phyloP scores from a whole-genome alignment of 1,140 invertebrate genomes.

The Calycopis cecrops region DNA sequence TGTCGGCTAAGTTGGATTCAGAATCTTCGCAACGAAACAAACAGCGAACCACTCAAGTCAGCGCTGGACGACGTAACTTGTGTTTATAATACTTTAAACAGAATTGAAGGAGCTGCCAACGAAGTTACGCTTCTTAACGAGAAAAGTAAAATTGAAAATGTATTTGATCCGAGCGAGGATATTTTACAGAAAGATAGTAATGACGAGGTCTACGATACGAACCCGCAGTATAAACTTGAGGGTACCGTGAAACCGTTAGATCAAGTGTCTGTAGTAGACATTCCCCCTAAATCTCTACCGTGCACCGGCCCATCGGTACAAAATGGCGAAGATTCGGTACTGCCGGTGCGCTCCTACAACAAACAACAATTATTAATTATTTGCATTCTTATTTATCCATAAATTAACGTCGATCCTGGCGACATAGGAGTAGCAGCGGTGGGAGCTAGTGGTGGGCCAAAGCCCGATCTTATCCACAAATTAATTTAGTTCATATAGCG shows the following conservation, averaged over 20 bases:
- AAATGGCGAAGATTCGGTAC: slow-evolving; percentile 59
- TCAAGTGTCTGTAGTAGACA: slow-evolving; percentile 44
- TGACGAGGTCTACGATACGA: slow-evolving; percentile 36
- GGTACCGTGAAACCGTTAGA: slow-evolving; percentile 36
- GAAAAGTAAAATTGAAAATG: slow-evolving; percentile 29
- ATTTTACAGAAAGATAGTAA: slow-evolving; percentile 40
- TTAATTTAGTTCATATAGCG: no score
- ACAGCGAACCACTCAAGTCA: slow-evolving; percentile 74
- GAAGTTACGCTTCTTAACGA: slow-evolving; percentile 18
- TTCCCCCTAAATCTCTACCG: slow-evolving; percentile 42
- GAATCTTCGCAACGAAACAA: slow-evolving; percentile 82
- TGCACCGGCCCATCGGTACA: slow-evolving; percentile 43
- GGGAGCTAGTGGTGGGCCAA: no score
- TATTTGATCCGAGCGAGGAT: slow-evolving; percentile 36
- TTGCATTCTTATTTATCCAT: no score
- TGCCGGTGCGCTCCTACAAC: no score
- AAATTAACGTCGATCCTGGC: no score
- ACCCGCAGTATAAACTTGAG: slow-evolving; percentile 40
- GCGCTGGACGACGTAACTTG: slow-evolving; percentile 60
- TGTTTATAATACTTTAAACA: slow-evolving; percentile 26
- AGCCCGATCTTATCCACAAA: no score
- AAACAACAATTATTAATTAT: no score
- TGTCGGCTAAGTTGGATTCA: slow-evolving; percentile 86
- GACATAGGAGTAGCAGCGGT: no score
- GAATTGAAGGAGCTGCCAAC: slow-evolving; percentile 19